Percentiles rank a stretch among this genome's conserved stretches.
Evolutionary conservation across 2,797 vertebrate genomes (phyloP).

Genomic region (Enteromius radiatus): DNA sequence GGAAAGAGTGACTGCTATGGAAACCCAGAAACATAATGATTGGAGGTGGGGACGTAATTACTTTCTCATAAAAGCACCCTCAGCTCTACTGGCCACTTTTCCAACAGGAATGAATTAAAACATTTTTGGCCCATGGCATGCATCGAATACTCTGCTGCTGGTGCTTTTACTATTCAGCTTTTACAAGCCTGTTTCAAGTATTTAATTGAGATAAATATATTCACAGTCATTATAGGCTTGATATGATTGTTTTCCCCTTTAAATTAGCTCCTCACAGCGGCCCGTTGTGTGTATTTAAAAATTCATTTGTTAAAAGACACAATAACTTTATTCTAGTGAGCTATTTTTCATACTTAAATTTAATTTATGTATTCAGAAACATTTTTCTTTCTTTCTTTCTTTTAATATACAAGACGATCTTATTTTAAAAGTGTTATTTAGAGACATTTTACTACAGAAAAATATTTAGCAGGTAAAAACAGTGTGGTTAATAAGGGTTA

Average conservation of each 20-base stretch:
- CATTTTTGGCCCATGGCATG: neutral
- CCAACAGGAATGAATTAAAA: constrained; percentile 12
- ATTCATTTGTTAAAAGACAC: neutral
- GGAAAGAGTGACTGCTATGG: constrained; percentile 28
- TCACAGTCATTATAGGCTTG: neutral
- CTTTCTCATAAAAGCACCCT: constrained; percentile 22
- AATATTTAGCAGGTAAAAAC: neutral
- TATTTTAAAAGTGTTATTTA: neutral
- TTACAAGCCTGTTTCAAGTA: neutral
- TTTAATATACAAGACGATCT: neutral
- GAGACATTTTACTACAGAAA: neutral
- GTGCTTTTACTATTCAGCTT: neutral
- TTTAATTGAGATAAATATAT: constrained; percentile 29
- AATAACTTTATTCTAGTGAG: neutral
- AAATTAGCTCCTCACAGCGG: neutral
- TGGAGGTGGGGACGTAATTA: constrained; percentile 23
- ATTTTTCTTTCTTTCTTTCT: too few relatives aligned
- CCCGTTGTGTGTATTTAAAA: neutral
- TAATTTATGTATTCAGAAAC: neutral
- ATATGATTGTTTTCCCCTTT: neutral
- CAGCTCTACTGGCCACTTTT: constrained; percentile 21
- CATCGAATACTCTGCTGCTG: neutral
- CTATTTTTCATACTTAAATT: neutral
- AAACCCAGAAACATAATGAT: constrained; percentile 34
- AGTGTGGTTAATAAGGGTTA: too few relatives aligned